Percentiles rank a stretch among this genome's conserved stretches.
Evolutionary conservation across 2,888 invertebrate genomes (phyloP).

Genomic region (Morinoia aosen): DNA sequence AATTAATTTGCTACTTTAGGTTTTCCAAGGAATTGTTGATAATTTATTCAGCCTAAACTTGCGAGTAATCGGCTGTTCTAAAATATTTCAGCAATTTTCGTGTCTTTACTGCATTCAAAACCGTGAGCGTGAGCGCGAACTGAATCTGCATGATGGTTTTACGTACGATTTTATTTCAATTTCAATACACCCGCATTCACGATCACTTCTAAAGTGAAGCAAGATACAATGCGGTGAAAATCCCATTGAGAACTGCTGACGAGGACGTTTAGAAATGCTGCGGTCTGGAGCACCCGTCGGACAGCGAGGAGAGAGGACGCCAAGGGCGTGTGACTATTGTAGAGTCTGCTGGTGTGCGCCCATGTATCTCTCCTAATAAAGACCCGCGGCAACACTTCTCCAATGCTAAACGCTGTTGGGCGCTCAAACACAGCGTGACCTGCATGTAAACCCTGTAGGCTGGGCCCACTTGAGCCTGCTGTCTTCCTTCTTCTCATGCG

Average conservation of each 20-base stretch:
- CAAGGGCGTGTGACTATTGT: not conserved
- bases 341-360: conserved; percentile 2
- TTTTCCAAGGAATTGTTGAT: not conserved
- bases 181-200: not conserved
- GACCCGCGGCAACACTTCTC: not conserved
- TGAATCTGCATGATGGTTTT: not conserved
- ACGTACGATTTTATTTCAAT: not conserved
- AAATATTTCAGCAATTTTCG: not conserved
- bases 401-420: conserved; percentile 16
- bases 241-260: not conserved
- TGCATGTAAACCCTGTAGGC: not conserved
- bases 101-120: not conserved
- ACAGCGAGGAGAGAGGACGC: not conserved
- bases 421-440: conserved; percentile 24
- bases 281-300: not conserved
- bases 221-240: not conserved
- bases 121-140: not conserved
- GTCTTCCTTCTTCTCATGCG: not conserved
- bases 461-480: not conserved
- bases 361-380: conserved; percentile 35
- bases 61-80: not conserved
- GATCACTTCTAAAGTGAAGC: not conserved
- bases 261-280: not conserved
- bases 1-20: not conserved
- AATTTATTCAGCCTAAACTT: not conserved